Evolutionary conservation across 2,113 vertebrate genomes (phyloP).

Genomic region (Brachionichthys hirsutus): DNA sequence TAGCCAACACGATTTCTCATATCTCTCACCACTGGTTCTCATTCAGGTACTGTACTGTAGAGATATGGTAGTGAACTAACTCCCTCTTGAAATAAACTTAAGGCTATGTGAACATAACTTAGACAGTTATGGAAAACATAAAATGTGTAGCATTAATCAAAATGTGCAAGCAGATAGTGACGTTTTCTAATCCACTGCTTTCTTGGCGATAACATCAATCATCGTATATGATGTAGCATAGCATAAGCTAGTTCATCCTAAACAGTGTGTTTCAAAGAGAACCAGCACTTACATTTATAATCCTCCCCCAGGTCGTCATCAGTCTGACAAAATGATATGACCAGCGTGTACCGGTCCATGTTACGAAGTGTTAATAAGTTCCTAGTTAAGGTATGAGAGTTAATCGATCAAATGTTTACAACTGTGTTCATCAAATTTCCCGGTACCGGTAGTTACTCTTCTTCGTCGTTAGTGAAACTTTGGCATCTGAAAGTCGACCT

Average conservation of each 20-base stretch:
- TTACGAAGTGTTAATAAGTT: neutral
- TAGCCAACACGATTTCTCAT: neutral
- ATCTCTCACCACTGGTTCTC: no score
- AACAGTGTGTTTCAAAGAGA: neutral
- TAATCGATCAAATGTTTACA: fast-evolving
- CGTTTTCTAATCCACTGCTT: neutral
- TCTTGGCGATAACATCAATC: neutral
- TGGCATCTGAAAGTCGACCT: neutral
- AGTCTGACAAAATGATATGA: slow-evolving; percentile 45
- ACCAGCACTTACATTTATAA: slow-evolving; percentile 50
- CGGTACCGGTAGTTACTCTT: slow-evolving; percentile 55
- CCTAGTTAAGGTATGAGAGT: fast-evolving
- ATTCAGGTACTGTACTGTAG: no score
- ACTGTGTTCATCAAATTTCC: slow-evolving; percentile 64
- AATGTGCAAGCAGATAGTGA: no score
- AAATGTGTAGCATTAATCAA: no score
- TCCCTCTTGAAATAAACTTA: no score
- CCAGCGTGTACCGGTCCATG: slow-evolving; percentile 68
- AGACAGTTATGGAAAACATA: no score
- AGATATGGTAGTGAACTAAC: no score
- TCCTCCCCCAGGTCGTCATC: slow-evolving; percentile 14
- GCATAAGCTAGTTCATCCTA: neutral
- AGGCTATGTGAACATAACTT: no score
- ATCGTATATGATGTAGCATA: neutral
- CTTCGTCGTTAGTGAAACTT: neutral